These are phyloP conservation scores for Diglossa brunneiventris DNA, from an alignment of 2,113 vertebrate species.

Conservation along the genomic window DNA sequence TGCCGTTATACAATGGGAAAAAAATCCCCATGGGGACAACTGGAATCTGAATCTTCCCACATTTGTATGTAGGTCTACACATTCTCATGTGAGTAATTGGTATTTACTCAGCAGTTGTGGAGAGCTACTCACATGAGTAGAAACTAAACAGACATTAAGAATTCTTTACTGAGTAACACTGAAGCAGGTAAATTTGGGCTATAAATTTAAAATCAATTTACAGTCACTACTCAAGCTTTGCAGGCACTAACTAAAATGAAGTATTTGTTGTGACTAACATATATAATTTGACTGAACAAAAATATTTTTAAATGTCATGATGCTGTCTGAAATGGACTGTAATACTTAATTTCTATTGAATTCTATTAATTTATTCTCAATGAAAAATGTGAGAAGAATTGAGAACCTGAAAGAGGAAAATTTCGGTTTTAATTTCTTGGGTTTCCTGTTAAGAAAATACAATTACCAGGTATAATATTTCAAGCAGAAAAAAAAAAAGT, in stretches of 20 bases:
- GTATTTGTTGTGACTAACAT: neutral
- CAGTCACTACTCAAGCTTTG: neutral
- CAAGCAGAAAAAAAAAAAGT: slow-evolving; percentile 8
- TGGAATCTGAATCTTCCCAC: neutral
- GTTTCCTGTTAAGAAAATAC: slow-evolving; percentile 34
- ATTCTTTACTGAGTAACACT: neutral
- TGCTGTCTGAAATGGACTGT: slow-evolving; percentile 1
- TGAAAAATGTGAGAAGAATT: neutral
- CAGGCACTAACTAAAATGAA: neutral
- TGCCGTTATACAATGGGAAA: neutral
- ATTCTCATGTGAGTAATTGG: neutral
- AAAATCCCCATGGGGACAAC: neutral
- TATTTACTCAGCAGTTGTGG: neutral
- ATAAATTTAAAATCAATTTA: neutral
- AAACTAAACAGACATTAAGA: neutral
- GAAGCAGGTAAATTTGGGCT: neutral
- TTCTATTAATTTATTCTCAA: neutral
- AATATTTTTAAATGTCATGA: neutral
- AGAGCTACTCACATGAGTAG: neutral
- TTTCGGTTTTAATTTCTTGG: slow-evolving; percentile 8
- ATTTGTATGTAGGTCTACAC: accelerated
- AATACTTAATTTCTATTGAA: neutral
- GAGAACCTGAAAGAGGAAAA: neutral
- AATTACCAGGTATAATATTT: slow-evolving; percentile 31
- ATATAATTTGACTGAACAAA: neutral